Evolutionary conservation across 2,888 invertebrate genomes (phyloP), one percentile per base, ranked within the genome.

Genomic region (Drosophila niveifrons): DNA sequence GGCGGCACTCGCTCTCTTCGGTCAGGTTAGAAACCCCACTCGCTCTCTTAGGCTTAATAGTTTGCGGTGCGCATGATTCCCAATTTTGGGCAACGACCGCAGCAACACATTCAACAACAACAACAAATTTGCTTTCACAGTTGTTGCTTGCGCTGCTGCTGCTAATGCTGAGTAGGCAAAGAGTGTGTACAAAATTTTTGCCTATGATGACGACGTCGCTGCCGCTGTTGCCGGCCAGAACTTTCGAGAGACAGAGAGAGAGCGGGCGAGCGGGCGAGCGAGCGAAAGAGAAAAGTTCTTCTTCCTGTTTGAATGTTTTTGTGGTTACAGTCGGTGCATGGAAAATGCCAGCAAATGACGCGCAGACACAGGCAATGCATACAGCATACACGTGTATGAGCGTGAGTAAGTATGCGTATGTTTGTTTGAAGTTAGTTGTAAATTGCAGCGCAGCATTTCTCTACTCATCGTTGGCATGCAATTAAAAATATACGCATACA

Each of bases 51-150:
- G 34, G 44, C 46, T 46, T 9, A 31, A 9, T 9, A 44, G 36
- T 47, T 8, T 46, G 47, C 29, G 39, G 53, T 79, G 82, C 82
- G 82, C 82, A 81, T 83, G 84, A 65, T 86, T 66, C 48, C 48
- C 78, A 70, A 68, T 86, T 85, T 78, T 78, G 65, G 72, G 76
- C 76, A 76, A 75, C 74, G 73, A 73, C 73, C 75, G 75, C 75
- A 59, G 36, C 50, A 50, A 31, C 31, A 31, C 36, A 39, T 53
- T 62, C 47, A 62, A 63, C n/a, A 58, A 41, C 47, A 50, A 50
- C 47, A 73, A 74, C 62, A 65, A 76, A 55, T 43, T n/a, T 55
- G 17, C 36, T 47, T 41, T 44, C 46, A 11, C 28, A 52, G 52
- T 53, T 46, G 44, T 36, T 53, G 61, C 61, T 34, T 18, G n/a